Evolutionary conservation across 2,888 invertebrate species (phyloP), one percentile per base, ranked within the genome.

Genomic region (Oeneis ivallda): DNA sequence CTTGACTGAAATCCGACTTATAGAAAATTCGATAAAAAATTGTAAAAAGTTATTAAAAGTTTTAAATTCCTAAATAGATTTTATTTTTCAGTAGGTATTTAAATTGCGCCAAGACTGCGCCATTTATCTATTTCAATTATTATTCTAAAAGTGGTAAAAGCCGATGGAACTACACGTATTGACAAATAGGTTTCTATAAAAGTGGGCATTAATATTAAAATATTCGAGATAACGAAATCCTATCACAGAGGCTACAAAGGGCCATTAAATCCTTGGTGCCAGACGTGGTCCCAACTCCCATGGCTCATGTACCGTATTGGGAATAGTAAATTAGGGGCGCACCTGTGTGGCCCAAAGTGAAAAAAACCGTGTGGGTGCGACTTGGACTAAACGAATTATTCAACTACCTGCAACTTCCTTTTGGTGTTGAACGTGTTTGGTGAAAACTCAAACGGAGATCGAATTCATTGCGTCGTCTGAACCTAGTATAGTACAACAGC

Each of bases 361-460:
- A 90, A 82, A 75, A 90, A 91, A 91, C 53, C 17, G 87, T 84
- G 82, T 85, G 83, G 85, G 87, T 87, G 87, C 89, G 85, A 83
- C 87, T 84, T 82, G 81, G 81, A 83, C 89, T 92, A 91, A 92
- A 91, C 91, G 91, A 90, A 92, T 91, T 90, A 89, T 87, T 87
- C 86, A 84, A 87, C 89, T 89, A 89, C 91, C 89, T 90, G 89
- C 76, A 82, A 84, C 84, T 82, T 82, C 82, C 81, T 85, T 74
- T 72, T 68, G 67, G 67, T 69, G 66, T 66, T 62, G 69, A 70
- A 69, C 45, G 70, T 69, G 61, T 59, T 74, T 72, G 60, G 69
- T 62, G 57, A 64, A 45, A 66, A 61, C 62, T 65, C 68, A 61
- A 64, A 63, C 15, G 57, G 13, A 7, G 1, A 15, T 50, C 1